A percentile compares a stretch with the other conserved stretches of the same genome.
These are phyloP conservation scores for Dasyprocta punctata DNA, from an alignment of 2,113 vertebrate species.

Conservation along the genomic window DNA sequence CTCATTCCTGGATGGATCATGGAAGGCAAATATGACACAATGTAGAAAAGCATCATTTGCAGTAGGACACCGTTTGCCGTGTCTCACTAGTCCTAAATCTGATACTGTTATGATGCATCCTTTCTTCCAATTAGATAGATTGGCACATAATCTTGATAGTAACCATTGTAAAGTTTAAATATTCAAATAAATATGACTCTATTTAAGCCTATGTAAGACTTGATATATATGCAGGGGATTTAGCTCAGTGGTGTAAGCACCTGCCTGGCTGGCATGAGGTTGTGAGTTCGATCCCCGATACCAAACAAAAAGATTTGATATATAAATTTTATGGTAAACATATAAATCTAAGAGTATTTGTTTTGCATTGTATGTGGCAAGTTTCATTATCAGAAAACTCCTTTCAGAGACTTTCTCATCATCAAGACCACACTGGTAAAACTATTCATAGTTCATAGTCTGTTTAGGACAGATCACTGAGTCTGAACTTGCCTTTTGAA, in stretches of 20 bases:
- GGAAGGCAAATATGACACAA: fast-evolving
- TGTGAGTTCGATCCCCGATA: no score
- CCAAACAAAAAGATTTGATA: no score
- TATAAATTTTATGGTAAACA: not conserved
- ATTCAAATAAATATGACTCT: not conserved
- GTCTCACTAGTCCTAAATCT: not conserved
- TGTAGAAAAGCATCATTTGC: not conserved
- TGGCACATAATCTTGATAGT: not conserved
- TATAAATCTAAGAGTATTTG: not conserved
- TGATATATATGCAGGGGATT: no score
- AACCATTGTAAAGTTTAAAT: not conserved
- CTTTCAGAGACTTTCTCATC: not conserved
- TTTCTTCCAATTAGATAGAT: not conserved
- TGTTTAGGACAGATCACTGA: not conserved
- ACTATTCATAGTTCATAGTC: not conserved
- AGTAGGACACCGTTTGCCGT: no score
- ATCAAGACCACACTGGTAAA: not conserved
- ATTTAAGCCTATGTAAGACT: not conserved
- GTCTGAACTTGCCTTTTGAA: not conserved
- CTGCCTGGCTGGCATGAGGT: no score
- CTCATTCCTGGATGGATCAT: not conserved
- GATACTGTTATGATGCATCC: not conserved
- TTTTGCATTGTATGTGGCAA: not conserved
- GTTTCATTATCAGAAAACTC: not conserved
- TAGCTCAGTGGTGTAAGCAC: no score